Conservation (phyloP, 2,888 invertebrate genomes). For the Drosophila cognata region DNA sequence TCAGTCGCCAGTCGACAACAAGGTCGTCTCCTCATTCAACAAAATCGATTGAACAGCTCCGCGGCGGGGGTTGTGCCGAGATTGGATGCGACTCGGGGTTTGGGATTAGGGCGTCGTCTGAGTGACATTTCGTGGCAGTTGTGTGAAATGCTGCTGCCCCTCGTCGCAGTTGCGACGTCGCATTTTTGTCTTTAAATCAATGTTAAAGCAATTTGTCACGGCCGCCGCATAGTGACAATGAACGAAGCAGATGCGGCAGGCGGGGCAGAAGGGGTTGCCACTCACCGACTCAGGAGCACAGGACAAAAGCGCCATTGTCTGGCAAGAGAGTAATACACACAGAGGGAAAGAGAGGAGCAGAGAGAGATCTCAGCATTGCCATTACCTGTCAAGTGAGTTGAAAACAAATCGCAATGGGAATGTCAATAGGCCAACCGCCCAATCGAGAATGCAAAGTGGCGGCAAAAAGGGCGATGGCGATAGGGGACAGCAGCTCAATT, state of each 20-base stretch:
- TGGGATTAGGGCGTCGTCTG: slow-evolving; percentile 73
- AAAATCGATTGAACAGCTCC: slow-evolving; percentile 63
- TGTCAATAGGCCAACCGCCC: slow-evolving; percentile 75
- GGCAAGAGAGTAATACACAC: slow-evolving; percentile 7
- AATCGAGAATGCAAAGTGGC: slow-evolving; percentile 75
- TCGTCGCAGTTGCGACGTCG: slow-evolving; percentile 28
- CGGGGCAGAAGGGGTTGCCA: slow-evolving; percentile 42
- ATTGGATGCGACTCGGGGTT: slow-evolving; percentile 11
- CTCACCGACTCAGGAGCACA: slow-evolving; percentile 41
- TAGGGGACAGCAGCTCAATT: slow-evolving; percentile 62
- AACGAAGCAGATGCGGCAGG: slow-evolving; percentile 20
- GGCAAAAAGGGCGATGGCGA: slow-evolving; percentile 66
- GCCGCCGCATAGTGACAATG: slow-evolving; percentile 70
- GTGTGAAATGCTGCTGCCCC: slow-evolving; percentile 64
- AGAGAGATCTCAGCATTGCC: slow-evolving; percentile 44
- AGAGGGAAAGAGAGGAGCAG: background rate
- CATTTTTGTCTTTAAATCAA: slow-evolving; percentile 75
- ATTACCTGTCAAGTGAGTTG: slow-evolving; percentile 78
- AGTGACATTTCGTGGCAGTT: slow-evolving; percentile 78
- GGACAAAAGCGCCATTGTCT: slow-evolving; percentile 63
- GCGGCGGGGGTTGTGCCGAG: slow-evolving; percentile 45
- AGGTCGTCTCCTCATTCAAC: slow-evolving; percentile 65
- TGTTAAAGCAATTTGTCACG: slow-evolving; percentile 79
- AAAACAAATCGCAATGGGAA: slow-evolving; percentile 77
- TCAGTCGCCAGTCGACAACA: slow-evolving; percentile 62